Evolutionary conservation across 2,797 vertebrate genomes (phyloP).

Genomic region (Chelon auratus): DNA sequence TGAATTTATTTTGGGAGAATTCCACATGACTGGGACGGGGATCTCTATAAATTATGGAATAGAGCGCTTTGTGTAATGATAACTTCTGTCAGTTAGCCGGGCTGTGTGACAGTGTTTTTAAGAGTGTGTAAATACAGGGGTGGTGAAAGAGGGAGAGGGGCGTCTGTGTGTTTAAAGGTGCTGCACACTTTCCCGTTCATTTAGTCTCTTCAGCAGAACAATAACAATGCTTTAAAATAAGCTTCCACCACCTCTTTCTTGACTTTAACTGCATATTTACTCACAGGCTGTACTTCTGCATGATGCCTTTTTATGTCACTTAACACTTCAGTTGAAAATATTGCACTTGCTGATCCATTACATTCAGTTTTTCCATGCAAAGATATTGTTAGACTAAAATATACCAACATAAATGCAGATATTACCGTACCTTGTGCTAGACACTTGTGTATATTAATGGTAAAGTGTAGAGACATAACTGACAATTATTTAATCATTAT

Average conservation of each 20-base stretch:
- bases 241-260: slow-evolving; percentile 18
- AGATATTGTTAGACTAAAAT: not conserved
- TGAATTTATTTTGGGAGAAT: slow-evolving; percentile 97
- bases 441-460: too few relatives aligned
- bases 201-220: slow-evolving; percentile 51
- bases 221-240: slow-evolving; percentile 52
- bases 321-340: not conserved
- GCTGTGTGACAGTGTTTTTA: slow-evolving; percentile 82
- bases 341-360: not conserved
- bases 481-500: too few relatives aligned
- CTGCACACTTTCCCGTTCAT: slow-evolving; percentile 59
- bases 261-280: not conserved
- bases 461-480: too few relatives aligned
- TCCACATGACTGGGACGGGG: slow-evolving; percentile 91
- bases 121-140: slow-evolving; percentile 72
- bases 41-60: slow-evolving; percentile 96
- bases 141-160: slow-evolving; percentile 61
- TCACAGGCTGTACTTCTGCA: not conserved
- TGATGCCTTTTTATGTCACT: not conserved
- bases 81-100: slow-evolving; percentile 90
- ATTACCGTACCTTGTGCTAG: too few relatives aligned
- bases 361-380: not conserved
- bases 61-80: slow-evolving; percentile 92
- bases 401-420: too few relatives aligned
- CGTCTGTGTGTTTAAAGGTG: slow-evolving; percentile 71